These are phyloP conservation scores for Lasioglossum pauxillum DNA, from an alignment of 2,888 invertebrate genomes.

Conservation along the genomic window DNA sequence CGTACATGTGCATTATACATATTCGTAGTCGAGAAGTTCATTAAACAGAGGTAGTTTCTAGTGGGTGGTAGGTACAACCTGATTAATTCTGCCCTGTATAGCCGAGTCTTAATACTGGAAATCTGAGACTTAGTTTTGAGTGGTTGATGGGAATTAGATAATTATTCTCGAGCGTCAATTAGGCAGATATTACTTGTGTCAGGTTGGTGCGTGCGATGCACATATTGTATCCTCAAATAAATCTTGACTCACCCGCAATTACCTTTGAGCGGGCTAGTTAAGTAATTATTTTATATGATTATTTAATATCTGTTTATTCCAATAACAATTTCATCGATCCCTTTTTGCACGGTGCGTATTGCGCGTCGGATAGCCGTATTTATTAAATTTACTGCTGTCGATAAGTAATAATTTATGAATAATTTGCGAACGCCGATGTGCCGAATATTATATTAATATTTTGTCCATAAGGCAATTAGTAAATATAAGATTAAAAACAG, in stretches of 20 bases:
- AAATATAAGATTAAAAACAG: neutral
- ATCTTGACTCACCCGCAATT: neutral
- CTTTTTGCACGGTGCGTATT: neutral
- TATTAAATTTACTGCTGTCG: constrained; percentile 19
- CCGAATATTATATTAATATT: constrained; percentile 7
- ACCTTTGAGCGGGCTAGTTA: neutral
- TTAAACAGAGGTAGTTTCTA: constrained; percentile 31
- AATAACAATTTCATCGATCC: constrained; percentile 12
- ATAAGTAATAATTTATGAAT: constrained; percentile 33
- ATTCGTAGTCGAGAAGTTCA: neutral
- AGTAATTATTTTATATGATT: neutral
- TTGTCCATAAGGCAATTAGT: constrained; percentile 19
- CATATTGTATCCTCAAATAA: neutral
- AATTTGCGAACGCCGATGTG: constrained; percentile 6
- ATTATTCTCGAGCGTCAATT: neutral
- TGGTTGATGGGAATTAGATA: constrained; percentile 6
- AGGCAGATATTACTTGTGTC: neutral
- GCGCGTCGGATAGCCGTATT: neutral
- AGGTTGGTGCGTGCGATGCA: neutral
- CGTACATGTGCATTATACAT: neutral
- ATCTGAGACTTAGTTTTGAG: constrained; percentile 18
- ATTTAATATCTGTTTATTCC: neutral
- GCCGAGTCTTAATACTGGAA: neutral
- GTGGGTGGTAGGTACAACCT: neutral
- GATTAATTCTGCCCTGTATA: constrained; percentile 8